These are phyloP conservation scores for Nephrotoma guestfalica DNA, from an alignment of 2,888 invertebrate genomes.

Conservation along the genomic window DNA sequence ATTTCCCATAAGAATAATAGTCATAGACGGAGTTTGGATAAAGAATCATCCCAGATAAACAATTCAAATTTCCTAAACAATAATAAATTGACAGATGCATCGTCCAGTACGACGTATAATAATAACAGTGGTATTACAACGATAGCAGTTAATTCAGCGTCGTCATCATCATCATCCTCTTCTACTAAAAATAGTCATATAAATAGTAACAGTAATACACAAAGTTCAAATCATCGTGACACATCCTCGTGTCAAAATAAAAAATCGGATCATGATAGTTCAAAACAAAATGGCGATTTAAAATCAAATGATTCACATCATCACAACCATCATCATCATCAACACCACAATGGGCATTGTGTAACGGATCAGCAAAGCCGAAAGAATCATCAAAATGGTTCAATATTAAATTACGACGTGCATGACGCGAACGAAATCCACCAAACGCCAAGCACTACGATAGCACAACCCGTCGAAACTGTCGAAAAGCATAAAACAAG, in stretches of 20 bases:
- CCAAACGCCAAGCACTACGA: not conserved
- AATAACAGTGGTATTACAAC: not conserved
- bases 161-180: constrained; percentile 6
- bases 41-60: constrained; percentile 17
- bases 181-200: constrained; percentile 1
- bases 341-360: not conserved
- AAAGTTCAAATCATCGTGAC: not conserved
- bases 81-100: not conserved
- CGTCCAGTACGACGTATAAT: not conserved
- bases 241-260: not conserved
- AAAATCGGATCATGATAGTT: not conserved
- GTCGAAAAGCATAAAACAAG: not conserved
- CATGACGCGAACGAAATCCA: constrained; percentile 25
- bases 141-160: not conserved
- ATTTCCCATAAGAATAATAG: constrained; percentile 23
- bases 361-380: not conserved
- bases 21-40: constrained; percentile 23
- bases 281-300: not conserved
- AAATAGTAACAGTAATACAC: not conserved
- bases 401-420: constrained; percentile 22
- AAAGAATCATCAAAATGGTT: constrained; percentile 21
- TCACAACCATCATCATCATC: not conserved
- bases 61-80: not conserved
- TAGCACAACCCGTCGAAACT: not conserved
- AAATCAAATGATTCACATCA: not conserved